Base-by-base conservation (phyloP, 2,113 vertebrate genomes). In the Sigmodon hispidus region DNA sequence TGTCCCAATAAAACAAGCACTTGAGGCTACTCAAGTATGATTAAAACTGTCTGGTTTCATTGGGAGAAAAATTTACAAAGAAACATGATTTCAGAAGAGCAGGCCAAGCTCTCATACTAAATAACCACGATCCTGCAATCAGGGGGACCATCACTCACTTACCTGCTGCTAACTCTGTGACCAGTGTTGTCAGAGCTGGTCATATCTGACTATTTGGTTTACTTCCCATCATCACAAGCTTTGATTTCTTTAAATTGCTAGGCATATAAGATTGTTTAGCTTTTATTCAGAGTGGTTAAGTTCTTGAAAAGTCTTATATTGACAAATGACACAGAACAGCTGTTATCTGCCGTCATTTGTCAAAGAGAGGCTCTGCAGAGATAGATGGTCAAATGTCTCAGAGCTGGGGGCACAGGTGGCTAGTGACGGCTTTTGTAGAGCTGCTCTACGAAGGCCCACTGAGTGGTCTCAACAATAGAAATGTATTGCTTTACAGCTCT, bases 41-140 rank as follows among this genome's bases (percentile, higher is more conserved):
- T 19, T 57, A 73, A 70, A 84, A 83, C 13, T 72, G 52, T 77
- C 86, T 93, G 43, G 72, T 93, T 69, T 73, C 79, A 72, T 13
- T 59, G 55, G 80, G 45, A 57, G 7, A 80, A 92, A 91, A 92
- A 69, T 45, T 84, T 90, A 92, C 77, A 75, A 92, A 84, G 57
- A 52, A 72, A 89, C 59, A 92, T 12, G 57, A 52, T 90, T 95
- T 79, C 50, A 94, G 76, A n/a, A 67, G 59, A 88, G 5, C 55
- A 80, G 34, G 89, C 1, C 12, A 88, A 77, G 65, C 31, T 69
- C 43, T 40, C 34, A 12, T 79, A 65, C 76, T 92, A 29, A 65
- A 87, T 72, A 61, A n/a, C 26, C 5, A 7, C 90, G 81, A 3
- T 22, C 69, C 43, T 59, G 6, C 55, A 10, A 45, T 31, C 31